Evolutionary conservation across 2,888 invertebrate genomes (phyloP).

Genomic region (Euphydryas editha): DNA sequence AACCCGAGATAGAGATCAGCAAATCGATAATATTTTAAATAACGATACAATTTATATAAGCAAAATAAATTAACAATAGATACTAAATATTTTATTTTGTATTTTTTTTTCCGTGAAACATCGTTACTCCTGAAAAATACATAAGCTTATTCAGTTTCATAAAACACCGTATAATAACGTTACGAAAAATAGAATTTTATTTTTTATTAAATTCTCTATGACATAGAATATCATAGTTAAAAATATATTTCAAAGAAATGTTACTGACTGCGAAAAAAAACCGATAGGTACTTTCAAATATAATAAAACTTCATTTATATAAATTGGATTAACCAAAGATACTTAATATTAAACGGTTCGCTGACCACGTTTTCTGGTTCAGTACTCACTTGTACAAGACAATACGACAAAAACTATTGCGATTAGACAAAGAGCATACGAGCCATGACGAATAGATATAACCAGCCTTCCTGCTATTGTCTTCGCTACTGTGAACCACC

Average conservation of each 20-base stretch:
- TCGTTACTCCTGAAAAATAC: neutral
- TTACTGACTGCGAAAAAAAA: neutral
- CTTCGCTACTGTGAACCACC: constrained; percentile 60
- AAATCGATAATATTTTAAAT: too few species aligned
- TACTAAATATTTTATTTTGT: too few species aligned
- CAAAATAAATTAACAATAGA: too few species aligned
- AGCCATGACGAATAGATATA: constrained; percentile 62
- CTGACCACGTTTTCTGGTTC: constrained; percentile 53
- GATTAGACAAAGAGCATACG: constrained; percentile 53
- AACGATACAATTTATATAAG: too few species aligned
- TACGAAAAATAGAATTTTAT: neutral
- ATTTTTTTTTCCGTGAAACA: too few species aligned
- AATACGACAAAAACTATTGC: constrained; percentile 52
- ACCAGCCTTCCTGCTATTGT: constrained; percentile 75
- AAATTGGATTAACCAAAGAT: constrained; percentile 15
- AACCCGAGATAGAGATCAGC: too few species aligned
- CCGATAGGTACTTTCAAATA: neutral
- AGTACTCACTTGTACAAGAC: constrained; percentile 54
- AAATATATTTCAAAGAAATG: neutral
- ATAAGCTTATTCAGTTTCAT: neutral
- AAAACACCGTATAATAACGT: neutral
- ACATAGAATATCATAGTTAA: neutral
- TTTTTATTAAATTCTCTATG: neutral
- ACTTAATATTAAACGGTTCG: constrained; percentile 45
- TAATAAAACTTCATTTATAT: neutral